Evolutionary conservation across 2,888 invertebrate genomes (phyloP).

Genomic region (Muscina levida): DNA sequence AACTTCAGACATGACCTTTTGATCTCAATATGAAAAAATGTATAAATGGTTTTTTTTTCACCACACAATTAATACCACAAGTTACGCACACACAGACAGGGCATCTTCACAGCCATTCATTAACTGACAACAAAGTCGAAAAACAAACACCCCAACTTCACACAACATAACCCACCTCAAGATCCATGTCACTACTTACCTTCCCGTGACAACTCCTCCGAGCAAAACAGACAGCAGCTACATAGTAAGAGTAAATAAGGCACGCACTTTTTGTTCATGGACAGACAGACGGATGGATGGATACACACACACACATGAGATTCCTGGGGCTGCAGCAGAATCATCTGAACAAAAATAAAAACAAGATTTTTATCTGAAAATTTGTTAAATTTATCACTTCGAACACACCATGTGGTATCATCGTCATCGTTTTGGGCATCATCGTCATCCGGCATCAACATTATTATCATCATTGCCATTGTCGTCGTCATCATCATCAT

Average conservation of each 20-base stretch:
- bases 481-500: slow-evolving; percentile 8
- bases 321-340: not conserved
- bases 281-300: slow-evolving; percentile 30
- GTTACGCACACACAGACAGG: slow-evolving; percentile 16
- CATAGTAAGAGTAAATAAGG: slow-evolving; percentile 8
- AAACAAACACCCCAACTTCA: slow-evolving; percentile 59
- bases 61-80: slow-evolving; percentile 24
- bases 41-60: slow-evolving; percentile 2
- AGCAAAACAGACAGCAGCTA: not conserved
- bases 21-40: slow-evolving; percentile 19
- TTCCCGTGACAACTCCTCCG: too few relatives aligned
- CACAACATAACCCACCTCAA: slow-evolving; percentile 56
- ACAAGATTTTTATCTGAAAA: slow-evolving; percentile 70
- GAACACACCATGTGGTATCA: slow-evolving; percentile 70
- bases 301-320: slow-evolving; percentile 35
- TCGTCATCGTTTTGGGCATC: slow-evolving; percentile 45
- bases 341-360: slow-evolving; percentile 41
- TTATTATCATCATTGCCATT: slow-evolving; percentile 5
- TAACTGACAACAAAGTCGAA: slow-evolving; percentile 40
- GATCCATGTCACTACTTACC: slow-evolving; percentile 55
- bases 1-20: slow-evolving; percentile 17
- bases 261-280: slow-evolving; percentile 52
- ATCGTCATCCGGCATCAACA: slow-evolving; percentile 18
- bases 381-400: slow-evolving; percentile 72
- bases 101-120: not conserved